Evolutionary conservation across 2,888 invertebrate genomes (phyloP).

Genomic region (Erebia ligea): DNA sequence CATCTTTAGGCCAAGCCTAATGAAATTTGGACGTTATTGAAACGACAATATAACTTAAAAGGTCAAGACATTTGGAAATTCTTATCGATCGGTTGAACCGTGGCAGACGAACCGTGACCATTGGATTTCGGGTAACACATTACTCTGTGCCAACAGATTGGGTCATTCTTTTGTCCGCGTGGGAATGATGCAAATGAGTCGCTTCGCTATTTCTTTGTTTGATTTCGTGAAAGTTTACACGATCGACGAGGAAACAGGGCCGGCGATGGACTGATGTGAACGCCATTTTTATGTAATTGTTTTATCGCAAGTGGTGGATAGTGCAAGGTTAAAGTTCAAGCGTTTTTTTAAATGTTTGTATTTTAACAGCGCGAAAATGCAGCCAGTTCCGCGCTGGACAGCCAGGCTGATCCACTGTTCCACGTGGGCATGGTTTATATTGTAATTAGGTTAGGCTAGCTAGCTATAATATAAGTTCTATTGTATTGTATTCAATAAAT

Average conservation of each 20-base stretch:
- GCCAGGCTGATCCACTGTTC: no score
- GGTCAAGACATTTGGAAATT: constrained; percentile 32
- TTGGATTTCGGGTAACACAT: constrained; percentile 77
- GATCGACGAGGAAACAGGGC: constrained; percentile 80
- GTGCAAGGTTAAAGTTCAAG: constrained; percentile 44
- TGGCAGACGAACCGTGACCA: constrained; percentile 62
- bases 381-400: no score
- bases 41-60: constrained; percentile 31
- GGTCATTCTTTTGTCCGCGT: constrained; percentile 82
- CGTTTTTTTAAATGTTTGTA: constrained; percentile 17
- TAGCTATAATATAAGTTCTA: no score
- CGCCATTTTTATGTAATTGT: constrained; percentile 83
- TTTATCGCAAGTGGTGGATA: constrained; percentile 59
- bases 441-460: no score
- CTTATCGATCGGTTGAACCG: constrained; percentile 34
- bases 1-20: no score
- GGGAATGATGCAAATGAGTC: constrained; percentile 82
- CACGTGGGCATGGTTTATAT: no score
- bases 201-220: constrained; percentile 82
- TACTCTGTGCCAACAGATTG: constrained; percentile 79
- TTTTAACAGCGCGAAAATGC: no score
- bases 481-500: no score
- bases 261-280: constrained; percentile 77
- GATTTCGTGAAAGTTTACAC: constrained; percentile 83
- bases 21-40: constrained; percentile 22